A percentile compares a stretch with the other conserved stretches of the same genome.
phyloP scores from a whole-genome alignment of 2,113 vertebrate species.

The Lagopus leucura region DNA sequence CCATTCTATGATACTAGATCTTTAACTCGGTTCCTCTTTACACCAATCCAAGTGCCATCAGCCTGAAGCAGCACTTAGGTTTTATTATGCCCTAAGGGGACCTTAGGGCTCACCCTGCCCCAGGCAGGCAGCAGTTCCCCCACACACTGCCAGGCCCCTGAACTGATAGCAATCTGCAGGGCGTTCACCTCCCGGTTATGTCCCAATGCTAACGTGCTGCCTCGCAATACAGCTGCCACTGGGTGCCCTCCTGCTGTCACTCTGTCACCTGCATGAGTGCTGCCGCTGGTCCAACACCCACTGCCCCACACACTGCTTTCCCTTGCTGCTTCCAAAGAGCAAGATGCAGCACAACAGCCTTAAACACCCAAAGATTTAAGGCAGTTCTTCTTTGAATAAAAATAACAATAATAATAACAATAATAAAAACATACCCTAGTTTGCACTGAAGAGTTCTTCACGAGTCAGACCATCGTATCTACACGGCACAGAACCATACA shows the following conservation, averaged over 20 bases:
- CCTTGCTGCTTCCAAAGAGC: not conserved
- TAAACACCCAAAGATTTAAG: not conserved
- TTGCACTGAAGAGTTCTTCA: not conserved
- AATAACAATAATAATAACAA: not conserved
- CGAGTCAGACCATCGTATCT: not conserved
- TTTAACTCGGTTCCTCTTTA: not conserved
- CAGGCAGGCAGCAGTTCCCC: accelerated
- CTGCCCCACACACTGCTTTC: not conserved
- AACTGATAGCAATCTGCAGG: accelerated
- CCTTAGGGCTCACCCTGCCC: not conserved
- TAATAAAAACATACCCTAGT: not conserved
- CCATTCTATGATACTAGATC: too few relatives aligned
- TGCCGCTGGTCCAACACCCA: accelerated
- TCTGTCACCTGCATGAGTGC: not conserved
- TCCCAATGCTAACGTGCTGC: not conserved
- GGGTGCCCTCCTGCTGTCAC: accelerated
- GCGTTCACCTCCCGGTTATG: accelerated
- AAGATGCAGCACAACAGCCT: not conserved
- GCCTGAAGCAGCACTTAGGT: not conserved
- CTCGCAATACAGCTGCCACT: not conserved
- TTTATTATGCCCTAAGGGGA: not conserved
- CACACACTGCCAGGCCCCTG: not conserved
- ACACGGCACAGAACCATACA: not conserved
- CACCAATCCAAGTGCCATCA: not conserved
- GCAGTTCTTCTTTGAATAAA: not conserved